Percentiles rank a stretch among this genome's conserved stretches.
Evolutionary conservation across 2,888 invertebrate species (phyloP).

Genomic region (Geotrupes spiniger): DNA sequence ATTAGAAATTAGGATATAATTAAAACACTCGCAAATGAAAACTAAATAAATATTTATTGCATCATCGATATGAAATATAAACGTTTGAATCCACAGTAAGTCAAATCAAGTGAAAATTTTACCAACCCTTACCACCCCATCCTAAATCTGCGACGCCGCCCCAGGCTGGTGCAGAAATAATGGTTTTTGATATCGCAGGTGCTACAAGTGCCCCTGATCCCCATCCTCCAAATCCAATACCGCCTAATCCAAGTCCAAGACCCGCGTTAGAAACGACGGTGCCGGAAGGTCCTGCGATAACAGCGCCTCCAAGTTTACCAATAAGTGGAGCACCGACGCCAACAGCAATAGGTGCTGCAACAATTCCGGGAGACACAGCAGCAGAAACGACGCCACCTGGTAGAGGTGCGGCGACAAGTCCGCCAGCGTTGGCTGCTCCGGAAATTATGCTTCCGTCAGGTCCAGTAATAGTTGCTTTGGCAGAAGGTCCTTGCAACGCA

Average conservation of each 20-base stretch:
- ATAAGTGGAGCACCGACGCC: too few species aligned
- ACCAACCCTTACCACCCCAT: not conserved
- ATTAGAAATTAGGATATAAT: too few species aligned
- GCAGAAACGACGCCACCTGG: not conserved
- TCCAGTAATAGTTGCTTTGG: conserved; percentile 33
- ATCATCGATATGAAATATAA: too few species aligned
- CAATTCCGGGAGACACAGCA: conserved; percentile 2
- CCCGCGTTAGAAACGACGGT: conserved; percentile 14
- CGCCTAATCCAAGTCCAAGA: not conserved
- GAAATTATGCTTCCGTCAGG: conserved; percentile 50
- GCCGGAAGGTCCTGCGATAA: conserved; percentile 23
- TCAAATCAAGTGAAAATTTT: too few species aligned
- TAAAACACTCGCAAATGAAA: too few species aligned
- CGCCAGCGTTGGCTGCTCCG: conserved; percentile 49
- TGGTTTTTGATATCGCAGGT: not conserved
- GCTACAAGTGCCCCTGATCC: not conserved
- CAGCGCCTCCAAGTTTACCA: too few species aligned
- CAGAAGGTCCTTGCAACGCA: conserved; percentile 38
- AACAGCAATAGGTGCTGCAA: conserved; percentile 11
- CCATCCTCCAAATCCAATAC: conserved; percentile 3
- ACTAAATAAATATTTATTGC: too few species aligned
- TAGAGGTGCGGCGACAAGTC: conserved; percentile 34
- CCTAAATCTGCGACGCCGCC: not conserved
- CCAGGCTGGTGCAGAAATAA: not conserved
- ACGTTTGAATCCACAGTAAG: too few species aligned